Base-by-base conservation (phyloP, 1,140 invertebrate genomes). In the Drosophila azteca region DNA sequence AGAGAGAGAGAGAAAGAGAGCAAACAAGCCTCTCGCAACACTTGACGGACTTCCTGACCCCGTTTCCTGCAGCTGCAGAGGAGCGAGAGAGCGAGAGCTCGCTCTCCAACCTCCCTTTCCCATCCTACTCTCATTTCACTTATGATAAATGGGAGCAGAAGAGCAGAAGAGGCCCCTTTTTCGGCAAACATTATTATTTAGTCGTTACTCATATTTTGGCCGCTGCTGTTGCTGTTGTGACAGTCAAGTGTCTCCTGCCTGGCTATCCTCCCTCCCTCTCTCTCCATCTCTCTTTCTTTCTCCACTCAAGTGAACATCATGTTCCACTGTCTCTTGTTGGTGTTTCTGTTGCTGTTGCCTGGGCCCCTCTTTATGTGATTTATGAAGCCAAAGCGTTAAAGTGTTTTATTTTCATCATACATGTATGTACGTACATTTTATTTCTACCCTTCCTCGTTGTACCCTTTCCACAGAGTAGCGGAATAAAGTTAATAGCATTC, bases 131-230 rank as follows among this genome's bases (percentile, higher is more conserved):
- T 24, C 35, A 31, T 68, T 69, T 57, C 35, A 11, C 64, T 69
- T 20, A 26, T 69, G 64, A 69, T 68, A 49, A 68, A 69, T 68
- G 49, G 20, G 64, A 68, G 64, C 64, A 39, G 35, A 39, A 5
- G 5, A 26, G 24, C 24, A 39, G 58, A n/a, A n/a, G 55, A 31
- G 62, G 58, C 51, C 60, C 62, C 54, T 49, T 69, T 77, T 81
- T 76, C 58, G 77, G 57, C 78, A 77, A 74, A 80, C 81, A 87
- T 82, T 88, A 87, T 87, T 87, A 88, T 87, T 79, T 88, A 81
- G 82, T 83, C 77, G 78, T 87, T 87, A 87, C 83, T 87, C 82
- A 87, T 80, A 87, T 87, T 88, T 76, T 76, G 83, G 75, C 78
- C 82, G 74, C 83, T 26, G 24, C 24, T 26, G 24, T 26, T 75